phyloP scores from a whole-genome alignment of 2,113 vertebrate genomes.

The Pundamilia nyererei region DNA sequence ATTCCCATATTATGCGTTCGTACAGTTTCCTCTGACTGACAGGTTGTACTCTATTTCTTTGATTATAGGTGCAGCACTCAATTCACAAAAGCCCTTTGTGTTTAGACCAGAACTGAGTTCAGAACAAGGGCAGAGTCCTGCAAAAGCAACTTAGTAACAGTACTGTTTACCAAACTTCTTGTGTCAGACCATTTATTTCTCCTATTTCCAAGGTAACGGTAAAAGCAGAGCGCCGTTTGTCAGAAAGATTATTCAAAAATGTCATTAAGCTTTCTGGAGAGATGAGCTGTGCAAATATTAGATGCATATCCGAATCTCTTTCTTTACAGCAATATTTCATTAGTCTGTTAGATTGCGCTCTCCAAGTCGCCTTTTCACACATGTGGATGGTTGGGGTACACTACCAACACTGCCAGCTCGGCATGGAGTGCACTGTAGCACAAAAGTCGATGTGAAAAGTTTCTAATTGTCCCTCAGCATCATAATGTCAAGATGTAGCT shows the following conservation, averaged over 20 bases:
- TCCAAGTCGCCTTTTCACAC: not conserved
- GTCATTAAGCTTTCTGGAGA: not conserved
- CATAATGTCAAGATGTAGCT: not conserved
- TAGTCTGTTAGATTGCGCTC: not conserved
- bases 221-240: not conserved
- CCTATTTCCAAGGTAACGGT: not conserved
- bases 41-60: not conserved
- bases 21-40: not conserved
- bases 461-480: not conserved
- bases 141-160: not conserved
- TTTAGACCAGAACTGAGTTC: not conserved
- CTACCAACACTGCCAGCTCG: not conserved
- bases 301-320: not conserved
- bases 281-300: not conserved
- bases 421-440: not conserved
- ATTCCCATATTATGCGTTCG: not conserved
- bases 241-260: not conserved
- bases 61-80: not conserved
- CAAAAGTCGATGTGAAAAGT: not conserved
- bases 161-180: not conserved
- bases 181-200: not conserved
- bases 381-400: not conserved
- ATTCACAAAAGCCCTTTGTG: not conserved
- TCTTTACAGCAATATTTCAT: not conserved
- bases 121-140: accelerated